Conservation (phyloP, 2,797 vertebrate genomes). For the Gadopsis bispinosus region DNA sequence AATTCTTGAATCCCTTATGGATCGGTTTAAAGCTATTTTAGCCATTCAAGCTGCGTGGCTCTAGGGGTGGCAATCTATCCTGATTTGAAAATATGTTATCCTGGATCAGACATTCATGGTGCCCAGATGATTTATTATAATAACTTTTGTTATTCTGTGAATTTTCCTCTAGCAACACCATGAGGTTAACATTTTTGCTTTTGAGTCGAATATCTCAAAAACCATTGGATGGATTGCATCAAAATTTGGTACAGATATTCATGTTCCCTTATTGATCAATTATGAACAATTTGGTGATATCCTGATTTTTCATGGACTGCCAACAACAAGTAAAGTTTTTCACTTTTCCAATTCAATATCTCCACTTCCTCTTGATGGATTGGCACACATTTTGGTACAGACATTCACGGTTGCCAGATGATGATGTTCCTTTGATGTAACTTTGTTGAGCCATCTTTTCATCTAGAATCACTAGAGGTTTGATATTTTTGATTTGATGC, state of each 20-base stretch:
- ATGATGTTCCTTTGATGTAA: no score
- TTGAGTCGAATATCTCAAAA: background rate
- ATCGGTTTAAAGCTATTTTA: background rate
- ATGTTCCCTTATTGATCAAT: background rate
- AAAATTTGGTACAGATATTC: background rate
- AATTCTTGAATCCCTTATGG: background rate
- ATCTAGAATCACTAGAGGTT: no score
- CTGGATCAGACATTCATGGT: no score
- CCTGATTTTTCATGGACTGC: background rate
- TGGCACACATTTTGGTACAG: no score
- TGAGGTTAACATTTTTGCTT: background rate
- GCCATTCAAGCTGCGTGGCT: background rate
- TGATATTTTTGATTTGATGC: no score
- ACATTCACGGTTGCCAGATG: no score
- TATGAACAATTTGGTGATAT: no score
- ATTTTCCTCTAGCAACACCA: background rate
- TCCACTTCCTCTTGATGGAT: no score
- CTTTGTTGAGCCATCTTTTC: no score
- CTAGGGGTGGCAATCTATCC: background rate
- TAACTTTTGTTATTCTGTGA: background rate
- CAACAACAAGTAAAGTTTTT: background rate
- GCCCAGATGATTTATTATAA: background rate
- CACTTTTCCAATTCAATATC: no score
- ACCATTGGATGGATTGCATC: background rate
- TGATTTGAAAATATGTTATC: no score